Conservation (phyloP, 2,797 vertebrate genomes). For the Avahi laniger region DNA sequence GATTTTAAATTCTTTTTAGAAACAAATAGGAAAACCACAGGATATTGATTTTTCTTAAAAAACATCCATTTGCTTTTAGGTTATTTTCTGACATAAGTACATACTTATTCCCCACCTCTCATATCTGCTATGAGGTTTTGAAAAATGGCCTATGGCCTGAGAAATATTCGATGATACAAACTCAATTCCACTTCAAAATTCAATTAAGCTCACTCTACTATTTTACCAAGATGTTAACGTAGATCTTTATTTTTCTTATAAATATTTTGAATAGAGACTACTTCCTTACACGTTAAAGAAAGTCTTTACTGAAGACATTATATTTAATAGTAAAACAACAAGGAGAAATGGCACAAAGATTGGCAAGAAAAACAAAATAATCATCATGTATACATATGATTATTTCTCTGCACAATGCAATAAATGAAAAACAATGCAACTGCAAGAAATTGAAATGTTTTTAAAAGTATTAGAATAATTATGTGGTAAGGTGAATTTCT, state of each 20-base stretch:
- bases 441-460: background rate
- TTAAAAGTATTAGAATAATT: slow-evolving; percentile 7
- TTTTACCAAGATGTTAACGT: background rate
- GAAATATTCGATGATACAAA: background rate
- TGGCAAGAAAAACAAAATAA: background rate
- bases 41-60: background rate
- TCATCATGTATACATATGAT: background rate
- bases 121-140: background rate
- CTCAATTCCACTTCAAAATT: background rate
- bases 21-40: background rate
- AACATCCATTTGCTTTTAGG: background rate
- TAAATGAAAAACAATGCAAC: background rate
- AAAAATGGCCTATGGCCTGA: background rate
- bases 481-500: background rate
- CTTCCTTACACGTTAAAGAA: background rate
- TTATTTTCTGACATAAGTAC: background rate
- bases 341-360: background rate
- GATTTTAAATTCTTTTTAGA: background rate
- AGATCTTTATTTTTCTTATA: background rate
- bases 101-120: background rate
- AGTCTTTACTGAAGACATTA: background rate
- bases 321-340: background rate
- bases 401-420: background rate
- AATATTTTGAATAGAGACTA: background rate
- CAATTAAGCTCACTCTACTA: background rate